Evolutionary conservation across 2,797 vertebrate genomes (phyloP).

Genomic region (Pipistrellus nathusii): DNA sequence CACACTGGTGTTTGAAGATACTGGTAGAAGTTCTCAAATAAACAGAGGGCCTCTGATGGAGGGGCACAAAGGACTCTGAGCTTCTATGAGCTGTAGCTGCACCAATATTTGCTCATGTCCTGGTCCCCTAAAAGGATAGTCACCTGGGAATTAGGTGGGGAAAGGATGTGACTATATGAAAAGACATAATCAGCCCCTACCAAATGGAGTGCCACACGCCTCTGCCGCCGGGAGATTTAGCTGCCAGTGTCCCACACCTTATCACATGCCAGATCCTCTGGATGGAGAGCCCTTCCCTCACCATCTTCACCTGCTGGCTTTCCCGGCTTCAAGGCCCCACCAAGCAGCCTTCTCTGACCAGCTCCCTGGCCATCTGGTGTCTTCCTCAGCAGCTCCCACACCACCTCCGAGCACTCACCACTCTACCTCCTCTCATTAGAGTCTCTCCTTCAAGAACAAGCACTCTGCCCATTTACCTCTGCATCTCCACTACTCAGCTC

Average conservation of each 20-base stretch:
- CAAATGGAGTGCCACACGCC: background rate
- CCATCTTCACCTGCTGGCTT: background rate
- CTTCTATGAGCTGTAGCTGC: background rate
- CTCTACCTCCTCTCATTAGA: background rate
- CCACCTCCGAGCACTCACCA: background rate
- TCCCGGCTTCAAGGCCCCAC: background rate
- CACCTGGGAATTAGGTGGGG: background rate
- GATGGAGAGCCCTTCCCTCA: background rate
- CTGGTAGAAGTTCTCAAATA: background rate
- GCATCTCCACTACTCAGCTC: background rate
- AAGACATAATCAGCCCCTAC: background rate
- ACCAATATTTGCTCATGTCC: background rate
- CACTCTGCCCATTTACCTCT: background rate
- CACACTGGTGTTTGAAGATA: background rate
- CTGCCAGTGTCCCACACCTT: fast-evolving
- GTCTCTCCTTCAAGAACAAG: background rate
- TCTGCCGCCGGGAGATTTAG: fast-evolving
- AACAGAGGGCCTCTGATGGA: background rate
- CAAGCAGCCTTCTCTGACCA: background rate
- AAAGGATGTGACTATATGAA: background rate
- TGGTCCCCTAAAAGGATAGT: background rate
- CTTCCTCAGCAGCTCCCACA: background rate
- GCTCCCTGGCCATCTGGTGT: background rate
- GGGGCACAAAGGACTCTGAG: background rate
- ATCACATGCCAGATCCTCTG: fast-evolving